Conservation (phyloP, 30 jellyfish, hydroid and myxozoan genomes). For the Hydractinia echinata region DNA sequence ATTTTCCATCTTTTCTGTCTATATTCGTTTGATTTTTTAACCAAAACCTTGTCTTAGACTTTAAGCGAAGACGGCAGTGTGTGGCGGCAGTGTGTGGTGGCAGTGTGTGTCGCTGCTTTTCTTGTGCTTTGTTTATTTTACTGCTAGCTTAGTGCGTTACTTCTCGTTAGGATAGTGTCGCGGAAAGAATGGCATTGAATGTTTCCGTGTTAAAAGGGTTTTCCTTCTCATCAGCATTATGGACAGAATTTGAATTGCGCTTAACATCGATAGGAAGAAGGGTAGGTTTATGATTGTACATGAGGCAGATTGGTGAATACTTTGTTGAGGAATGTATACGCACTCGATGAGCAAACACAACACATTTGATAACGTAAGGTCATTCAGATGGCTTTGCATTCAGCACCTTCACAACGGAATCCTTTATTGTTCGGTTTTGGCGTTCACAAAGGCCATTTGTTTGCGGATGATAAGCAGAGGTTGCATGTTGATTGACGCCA, state of each 20-base stretch:
- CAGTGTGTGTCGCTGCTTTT: too few relatives aligned
- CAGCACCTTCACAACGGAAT: too few relatives aligned
- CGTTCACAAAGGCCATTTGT: too few relatives aligned
- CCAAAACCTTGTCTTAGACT: too few relatives aligned
- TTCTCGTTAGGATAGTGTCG: background rate
- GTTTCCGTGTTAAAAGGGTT: background rate
- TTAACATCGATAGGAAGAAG: constrained; percentile 33
- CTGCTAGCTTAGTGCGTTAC: background rate
- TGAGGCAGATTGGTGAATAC: background rate
- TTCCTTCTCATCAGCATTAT: background rate
- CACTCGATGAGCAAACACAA: background rate
- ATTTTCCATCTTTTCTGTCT: too few relatives aligned
- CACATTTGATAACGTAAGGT: background rate
- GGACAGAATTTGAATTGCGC: background rate
- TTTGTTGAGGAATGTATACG: constrained; percentile 2
- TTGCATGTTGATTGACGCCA: too few relatives aligned
- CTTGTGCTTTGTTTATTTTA: too few relatives aligned
- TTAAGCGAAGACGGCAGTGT: too few relatives aligned
- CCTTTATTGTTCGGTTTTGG: too few relatives aligned
- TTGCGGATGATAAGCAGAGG: too few relatives aligned
- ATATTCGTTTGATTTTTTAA: too few relatives aligned
- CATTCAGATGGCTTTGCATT: background rate
- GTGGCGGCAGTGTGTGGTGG: too few relatives aligned
- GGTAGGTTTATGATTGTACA: constrained; percentile 22
- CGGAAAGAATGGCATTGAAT: background rate